Evolutionary conservation across 2,113 vertebrate species (phyloP), one percentile per base, ranked within the genome.

Genomic region (Talpa occidentalis): DNA sequence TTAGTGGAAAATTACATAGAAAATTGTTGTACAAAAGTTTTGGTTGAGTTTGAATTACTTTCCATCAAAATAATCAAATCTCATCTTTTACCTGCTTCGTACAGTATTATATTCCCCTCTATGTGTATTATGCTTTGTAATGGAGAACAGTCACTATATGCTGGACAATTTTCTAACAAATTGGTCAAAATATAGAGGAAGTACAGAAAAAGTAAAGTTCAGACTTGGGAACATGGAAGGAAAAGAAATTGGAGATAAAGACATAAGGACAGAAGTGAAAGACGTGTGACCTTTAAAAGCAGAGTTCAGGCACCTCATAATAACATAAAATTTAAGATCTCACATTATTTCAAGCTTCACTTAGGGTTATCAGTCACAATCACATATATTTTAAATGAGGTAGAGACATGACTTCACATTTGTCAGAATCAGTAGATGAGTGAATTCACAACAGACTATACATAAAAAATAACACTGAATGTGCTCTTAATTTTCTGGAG

Each of bases 51-150:
- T 94, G 19, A 44, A 64, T 79, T 76, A 85, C 4, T 80, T 80
- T 72, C 12, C 86, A 62, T 30, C 2, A 95, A 96, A 86, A 82
- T 74, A 87, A 84, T 52, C 9, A 77, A 79, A 86, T 88, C 60
- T 35, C 21, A 28, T 66, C 66, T 87, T 59, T 32, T 30, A 47
- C 32, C 5, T 40, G 3, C 17, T 80, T 85, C 11, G 84, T 32
- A 49, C 0, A 77, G 1, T 59, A 89, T 73, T 92, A 82, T 92
- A 81, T 76, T 86, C 52, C 5, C 32, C 21, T 56, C 21, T 56
- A 7, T 7, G 11, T 35, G 49, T 6, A 35, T 24, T 14, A 64
- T 16, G 5, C 10, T 76, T 85, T 72, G 35, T 6, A 54, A 89
- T 69, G n/a, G 16, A 77, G 15, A 86, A 2, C 2, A 85, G 82